Percentiles rank a stretch among this genome's conserved stretches.
phyloP scores from a whole-genome alignment of 2,888 invertebrate genomes.

The Drosophila nigricruria region DNA sequence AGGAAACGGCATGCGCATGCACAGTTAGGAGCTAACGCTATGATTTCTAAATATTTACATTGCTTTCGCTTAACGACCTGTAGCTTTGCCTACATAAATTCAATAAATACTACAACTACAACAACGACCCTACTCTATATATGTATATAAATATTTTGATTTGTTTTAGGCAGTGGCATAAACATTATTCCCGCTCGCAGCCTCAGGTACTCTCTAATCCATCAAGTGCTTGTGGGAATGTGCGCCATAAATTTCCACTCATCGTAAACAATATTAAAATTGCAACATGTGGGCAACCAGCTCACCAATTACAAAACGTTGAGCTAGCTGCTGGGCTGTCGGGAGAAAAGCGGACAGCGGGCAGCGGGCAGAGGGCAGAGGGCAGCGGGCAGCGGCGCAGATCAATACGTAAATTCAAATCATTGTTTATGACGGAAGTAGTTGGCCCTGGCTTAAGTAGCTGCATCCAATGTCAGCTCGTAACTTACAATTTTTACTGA shows the following conservation, averaged over 20 bases:
- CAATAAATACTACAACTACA: conserved; percentile 64
- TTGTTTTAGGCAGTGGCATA: conserved; percentile 43
- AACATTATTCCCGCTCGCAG: conserved; percentile 49
- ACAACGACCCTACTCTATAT: conserved; percentile 13
- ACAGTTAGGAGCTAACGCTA: conserved; percentile 26
- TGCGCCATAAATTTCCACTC: conserved; percentile 70
- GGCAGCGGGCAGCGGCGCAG: not conserved
- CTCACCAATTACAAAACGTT: conserved; percentile 22
- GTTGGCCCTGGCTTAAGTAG: conserved; percentile 51
- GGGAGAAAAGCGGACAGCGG: not conserved
- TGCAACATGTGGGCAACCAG: conserved; percentile 71
- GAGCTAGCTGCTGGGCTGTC: no score
- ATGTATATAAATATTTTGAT: conserved; percentile 18
- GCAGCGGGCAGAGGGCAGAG: no score
- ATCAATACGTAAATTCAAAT: conserved; percentile 73
- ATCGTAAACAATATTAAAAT: conserved; percentile 74
- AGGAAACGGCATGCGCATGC: conserved; percentile 59
- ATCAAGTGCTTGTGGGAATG: conserved; percentile 71
- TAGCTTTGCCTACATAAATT: conserved; percentile 56
- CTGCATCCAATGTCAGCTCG: conserved; percentile 58
- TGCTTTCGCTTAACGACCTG: conserved; percentile 54
- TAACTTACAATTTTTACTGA: conserved; percentile 41
- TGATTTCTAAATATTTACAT: conserved; percentile 58
- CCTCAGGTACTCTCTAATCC: conserved; percentile 57
- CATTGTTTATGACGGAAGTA: conserved; percentile 68